These are phyloP conservation scores for Calliopum simillimum DNA, from an alignment of 2,888 invertebrate species.

Conservation along the genomic window DNA sequence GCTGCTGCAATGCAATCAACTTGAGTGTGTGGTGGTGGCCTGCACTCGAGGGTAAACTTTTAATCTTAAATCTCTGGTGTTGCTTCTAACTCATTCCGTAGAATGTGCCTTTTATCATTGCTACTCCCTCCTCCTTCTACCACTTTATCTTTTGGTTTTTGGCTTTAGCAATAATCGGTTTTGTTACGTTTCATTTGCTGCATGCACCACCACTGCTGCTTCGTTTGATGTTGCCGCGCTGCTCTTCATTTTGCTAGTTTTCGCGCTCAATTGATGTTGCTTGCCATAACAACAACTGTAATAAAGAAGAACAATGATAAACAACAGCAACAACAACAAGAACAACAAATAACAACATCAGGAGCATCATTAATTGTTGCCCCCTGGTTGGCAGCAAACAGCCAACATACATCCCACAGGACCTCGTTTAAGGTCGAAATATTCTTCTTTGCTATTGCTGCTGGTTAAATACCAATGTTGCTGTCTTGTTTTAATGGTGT, in stretches of 20 bases:
- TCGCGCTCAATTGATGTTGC: constrained; percentile 24
- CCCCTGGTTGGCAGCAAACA: background rate
- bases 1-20: constrained; percentile 24
- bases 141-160: background rate
- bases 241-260: constrained; percentile 20
- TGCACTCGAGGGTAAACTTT: constrained; percentile 16
- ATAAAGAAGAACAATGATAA: constrained; percentile 15
- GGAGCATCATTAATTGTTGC: constrained; percentile 32
- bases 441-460: constrained; percentile 4
- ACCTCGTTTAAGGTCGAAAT: constrained; percentile 15
- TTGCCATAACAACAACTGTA: background rate
- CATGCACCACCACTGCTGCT: background rate
- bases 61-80: constrained; percentile 29
- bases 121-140: background rate
- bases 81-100: background rate
- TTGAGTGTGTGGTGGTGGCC: constrained; percentile 23
- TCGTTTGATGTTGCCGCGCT: constrained; percentile 19
- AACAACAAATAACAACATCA: constrained; percentile 16
- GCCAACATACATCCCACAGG: constrained; percentile 25
- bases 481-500: background rate
- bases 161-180: background rate
- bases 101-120: background rate
- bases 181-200: background rate
- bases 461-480: background rate
- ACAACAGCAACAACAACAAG: constrained; percentile 5